Percentiles rank a stretch among this genome's conserved stretches.
phyloP scores from a whole-genome alignment of 2,113 vertebrate genomes.

The Agapornis roseicollis region DNA sequence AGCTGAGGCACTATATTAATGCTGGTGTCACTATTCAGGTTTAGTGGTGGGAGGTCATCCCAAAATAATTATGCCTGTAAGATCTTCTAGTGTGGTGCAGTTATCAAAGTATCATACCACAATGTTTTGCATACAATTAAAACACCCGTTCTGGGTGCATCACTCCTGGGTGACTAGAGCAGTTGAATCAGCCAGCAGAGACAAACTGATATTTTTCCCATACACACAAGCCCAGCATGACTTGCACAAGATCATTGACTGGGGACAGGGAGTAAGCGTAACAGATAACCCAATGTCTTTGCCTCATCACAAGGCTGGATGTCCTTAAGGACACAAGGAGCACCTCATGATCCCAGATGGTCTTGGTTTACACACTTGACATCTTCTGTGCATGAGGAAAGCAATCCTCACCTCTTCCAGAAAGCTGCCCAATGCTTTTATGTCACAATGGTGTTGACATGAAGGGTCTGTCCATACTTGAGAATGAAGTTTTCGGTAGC shows the following conservation, averaged over 20 bases:
- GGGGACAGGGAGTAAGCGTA: not conserved
- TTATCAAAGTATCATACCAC: not conserved
- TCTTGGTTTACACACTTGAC: not conserved
- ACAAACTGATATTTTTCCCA: not conserved
- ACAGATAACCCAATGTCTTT: not conserved
- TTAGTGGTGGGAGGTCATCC: not conserved
- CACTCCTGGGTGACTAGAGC: not conserved
- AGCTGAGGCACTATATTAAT: not conserved
- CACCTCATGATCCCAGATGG: not conserved
- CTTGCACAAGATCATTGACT: not conserved
- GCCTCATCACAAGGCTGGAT: not conserved
- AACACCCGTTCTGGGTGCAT: not conserved
- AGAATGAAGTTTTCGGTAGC: not conserved
- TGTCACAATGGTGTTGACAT: fast-evolving
- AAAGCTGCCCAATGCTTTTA: not conserved
- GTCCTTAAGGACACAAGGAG: not conserved
- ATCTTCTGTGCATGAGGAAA: not conserved
- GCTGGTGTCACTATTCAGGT: not conserved
- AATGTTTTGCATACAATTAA: not conserved
- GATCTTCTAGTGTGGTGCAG: not conserved
- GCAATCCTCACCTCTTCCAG: not conserved
- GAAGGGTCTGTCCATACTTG: not conserved
- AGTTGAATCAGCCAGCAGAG: not conserved
- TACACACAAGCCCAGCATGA: not conserved
- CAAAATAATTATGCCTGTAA: not conserved